Base-by-base conservation (phyloP, 35 echinoderm and acorn worm genomes). In the Antedon bifida region DNA sequence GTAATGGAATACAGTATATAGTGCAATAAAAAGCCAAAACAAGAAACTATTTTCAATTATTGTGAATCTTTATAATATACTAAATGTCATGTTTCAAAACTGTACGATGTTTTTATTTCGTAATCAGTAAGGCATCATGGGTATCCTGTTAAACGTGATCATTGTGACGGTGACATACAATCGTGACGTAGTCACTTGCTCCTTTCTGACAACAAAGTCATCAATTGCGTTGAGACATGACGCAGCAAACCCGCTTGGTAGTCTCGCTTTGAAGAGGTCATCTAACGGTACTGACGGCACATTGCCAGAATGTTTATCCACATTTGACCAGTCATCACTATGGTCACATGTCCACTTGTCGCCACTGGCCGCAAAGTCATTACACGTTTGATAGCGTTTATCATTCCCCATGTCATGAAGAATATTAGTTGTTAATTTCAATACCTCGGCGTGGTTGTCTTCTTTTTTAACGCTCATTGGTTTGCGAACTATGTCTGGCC, bases 151-250 rank as follows among this genome's bases (percentile, higher is more conserved):
- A 19, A 91, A 77, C n/a, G 89, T 91, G 34, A 91, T 29, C 2
- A 79, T 82, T 8, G 84, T 91, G 26, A 86, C 33, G 10, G 89
- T 91, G 36, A 77, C 56, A 36, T 86, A 91, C 42, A 86, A 35
- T 64, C 89, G 45, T 5, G 89, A 86, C 44, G 84, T 86, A 0
- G 84, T 91, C 5, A 91, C 75, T 0, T 91, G 85, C 74, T 91
- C 89, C 38, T 91, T 91, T n/a, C 81, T 19, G 11, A 91, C 78
- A 4, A 91, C 89, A 91, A 91, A 91, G 74, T 84, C 85, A 36
- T 79, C 39, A 26, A 36, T 78, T 3, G 89, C 84, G 34, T 83
- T 55, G 44, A 83, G 46, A 39, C 89, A 91, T 29, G 45, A 31
- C 33, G 80, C 84, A 26, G 32, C 34, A 77, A 91, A 91, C 76